Conservation (phyloP, 35 echinoderm and acorn worm genomes). For the Nesometra sesokonis region DNA sequence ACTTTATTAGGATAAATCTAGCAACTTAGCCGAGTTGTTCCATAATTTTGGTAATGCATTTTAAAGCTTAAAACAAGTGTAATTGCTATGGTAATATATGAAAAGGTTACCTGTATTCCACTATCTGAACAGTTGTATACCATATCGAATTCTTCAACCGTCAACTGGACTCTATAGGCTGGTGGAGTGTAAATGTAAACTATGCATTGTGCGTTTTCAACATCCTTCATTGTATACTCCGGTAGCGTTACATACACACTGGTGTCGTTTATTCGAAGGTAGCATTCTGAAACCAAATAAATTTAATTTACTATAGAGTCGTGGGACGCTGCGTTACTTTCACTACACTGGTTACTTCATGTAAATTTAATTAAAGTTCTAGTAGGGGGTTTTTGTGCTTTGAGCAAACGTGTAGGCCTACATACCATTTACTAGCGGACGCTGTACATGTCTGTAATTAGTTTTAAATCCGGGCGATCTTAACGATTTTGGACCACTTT, state of each 20-base stretch:
- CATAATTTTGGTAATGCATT: no score
- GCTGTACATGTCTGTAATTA: background rate
- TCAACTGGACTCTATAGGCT: background rate
- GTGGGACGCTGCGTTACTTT: no score
- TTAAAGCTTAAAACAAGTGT: no score
- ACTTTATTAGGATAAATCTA: no score
- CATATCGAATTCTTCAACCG: background rate
- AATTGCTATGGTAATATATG: no score
- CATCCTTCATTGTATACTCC: background rate
- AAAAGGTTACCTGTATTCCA: background rate
- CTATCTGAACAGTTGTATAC: background rate
- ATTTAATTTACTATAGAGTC: no score
- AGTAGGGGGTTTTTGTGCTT: no score
- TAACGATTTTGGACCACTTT: background rate
- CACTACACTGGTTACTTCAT: no score
- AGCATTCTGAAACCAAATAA: background rate
- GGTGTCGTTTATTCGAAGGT: background rate
- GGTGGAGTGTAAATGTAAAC: background rate
- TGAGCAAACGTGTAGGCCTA: no score
- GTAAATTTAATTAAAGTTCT: no score
- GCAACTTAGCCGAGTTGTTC: no score
- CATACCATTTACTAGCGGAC: background rate
- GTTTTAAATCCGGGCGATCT: background rate
- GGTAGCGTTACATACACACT: background rate
- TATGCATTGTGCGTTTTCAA: background rate